phyloP scores from a whole-genome alignment of 1,140 invertebrate genomes.

The Oncopeltus fasciatus region DNA sequence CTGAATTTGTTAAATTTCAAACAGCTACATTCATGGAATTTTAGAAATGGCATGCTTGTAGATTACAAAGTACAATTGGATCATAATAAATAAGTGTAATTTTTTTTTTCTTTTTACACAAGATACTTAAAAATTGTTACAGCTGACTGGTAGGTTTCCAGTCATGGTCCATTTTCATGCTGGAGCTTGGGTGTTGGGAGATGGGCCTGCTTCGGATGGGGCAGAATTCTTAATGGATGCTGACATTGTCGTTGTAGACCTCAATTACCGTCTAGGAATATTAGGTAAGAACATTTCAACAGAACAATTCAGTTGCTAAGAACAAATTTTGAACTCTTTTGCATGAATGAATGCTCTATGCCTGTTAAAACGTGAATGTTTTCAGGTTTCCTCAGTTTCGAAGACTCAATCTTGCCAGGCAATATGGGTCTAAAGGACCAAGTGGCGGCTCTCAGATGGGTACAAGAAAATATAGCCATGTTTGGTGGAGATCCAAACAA shows the following conservation, averaged over 20 bases:
- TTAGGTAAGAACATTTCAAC: background rate
- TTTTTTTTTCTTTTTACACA: no score
- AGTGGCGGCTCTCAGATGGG: background rate
- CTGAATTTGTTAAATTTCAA: no score
- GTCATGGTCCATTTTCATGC: background rate
- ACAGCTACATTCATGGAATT: no score
- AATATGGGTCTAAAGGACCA: conserved; percentile 6
- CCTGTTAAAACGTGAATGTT: no score
- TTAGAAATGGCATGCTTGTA: no score
- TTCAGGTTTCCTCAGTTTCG: background rate
- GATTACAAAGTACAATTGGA: no score
- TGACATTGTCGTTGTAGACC: background rate
- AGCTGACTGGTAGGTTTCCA: background rate
- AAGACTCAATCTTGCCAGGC: background rate
- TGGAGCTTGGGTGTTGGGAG: background rate
- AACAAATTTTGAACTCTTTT: no score
- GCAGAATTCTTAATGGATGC: background rate
- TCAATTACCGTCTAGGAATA: background rate
- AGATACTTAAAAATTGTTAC: no score
- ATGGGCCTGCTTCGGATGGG: background rate
- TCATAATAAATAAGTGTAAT: no score
- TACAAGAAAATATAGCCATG: background rate
- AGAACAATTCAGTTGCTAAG: no score
- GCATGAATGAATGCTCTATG: no score
- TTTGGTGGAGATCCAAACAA: background rate